Evolutionary conservation across 1,140 invertebrate species (phyloP), one percentile per base, ranked within the genome.

Genomic region (Scaptomyza pallida): DNA sequence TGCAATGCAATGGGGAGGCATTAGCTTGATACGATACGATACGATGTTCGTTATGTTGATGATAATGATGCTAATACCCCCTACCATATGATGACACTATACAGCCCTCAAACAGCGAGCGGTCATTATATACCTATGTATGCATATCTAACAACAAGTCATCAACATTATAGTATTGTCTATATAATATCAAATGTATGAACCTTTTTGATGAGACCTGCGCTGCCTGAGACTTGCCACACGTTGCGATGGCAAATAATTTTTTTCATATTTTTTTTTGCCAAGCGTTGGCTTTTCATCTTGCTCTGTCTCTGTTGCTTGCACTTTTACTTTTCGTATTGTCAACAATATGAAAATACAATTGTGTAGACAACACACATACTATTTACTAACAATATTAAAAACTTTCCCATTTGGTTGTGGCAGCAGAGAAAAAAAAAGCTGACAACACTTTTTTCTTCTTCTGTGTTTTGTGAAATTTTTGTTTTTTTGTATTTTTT

Each of bases 261-360:
- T n/a, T n/a, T n/a, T n/a, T n/a, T n/a, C n/a, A n/a, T n/a, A n/a
- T n/a, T n/a, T n/a, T n/a, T 35, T 35, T 35, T 35, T 35, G 12
- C 9, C 33, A 3, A 35, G 6, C 6, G 33, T 12, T 12, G 33
- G 23, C 57, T 61, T 40, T 43, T 43, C 44, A 37, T 13, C 12
- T 16, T 9, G 37, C 17, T 47, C 17, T 37, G 5, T 21, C 8
- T 37, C 30, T 26, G 13, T 35, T 33, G 52, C 30, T 71, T 65
- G 47, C 78, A 80, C 80, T 85, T 72, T 72, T 72, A 72, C 80
- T 85, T 81, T 81, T 85, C 54, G 60, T 80, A 79, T 85, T 86
- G 81, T 86, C 78, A 82, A 78, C 79, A 73, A 63, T 68, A 68
- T 69, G 60, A 63, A 73, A 73, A 63, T 67, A 69, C 45, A 78